Percentiles rank a stretch among this genome's conserved stretches.
These are phyloP conservation scores for Trichonephila clavata DNA, from an alignment of 1,140 invertebrate species.

Conservation along the genomic window DNA sequence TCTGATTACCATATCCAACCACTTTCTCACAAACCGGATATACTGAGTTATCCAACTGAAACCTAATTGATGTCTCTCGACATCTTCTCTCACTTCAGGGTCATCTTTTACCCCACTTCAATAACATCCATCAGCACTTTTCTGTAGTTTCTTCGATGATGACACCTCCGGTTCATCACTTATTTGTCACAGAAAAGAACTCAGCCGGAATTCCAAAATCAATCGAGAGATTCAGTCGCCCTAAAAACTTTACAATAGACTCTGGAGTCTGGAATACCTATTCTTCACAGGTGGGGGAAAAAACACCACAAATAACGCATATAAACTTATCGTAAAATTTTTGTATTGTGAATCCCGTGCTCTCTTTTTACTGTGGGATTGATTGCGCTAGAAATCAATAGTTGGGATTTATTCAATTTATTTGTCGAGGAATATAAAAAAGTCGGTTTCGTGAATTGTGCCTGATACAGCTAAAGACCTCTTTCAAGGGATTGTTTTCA, in stretches of 20 bases:
- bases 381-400: slow-evolving; percentile 20
- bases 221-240: slow-evolving; percentile 28
- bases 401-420: slow-evolving; percentile 29
- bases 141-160: not conserved
- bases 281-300: slow-evolving; percentile 6
- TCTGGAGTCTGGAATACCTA: not conserved
- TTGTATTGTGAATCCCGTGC: slow-evolving; percentile 13
- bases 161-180: slow-evolving; percentile 3
- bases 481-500: not conserved
- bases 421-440: slow-evolving; percentile 15
- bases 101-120: not conserved
- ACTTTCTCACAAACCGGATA: not conserved
- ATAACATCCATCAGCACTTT: not conserved
- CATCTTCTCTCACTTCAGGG: not conserved
- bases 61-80: not conserved
- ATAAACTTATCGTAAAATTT: slow-evolving; percentile 32
- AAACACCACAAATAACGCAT: slow-evolving; percentile 13
- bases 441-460: not conserved
- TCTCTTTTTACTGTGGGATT: slow-evolving; percentile 1
- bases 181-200: slow-evolving; percentile 41
- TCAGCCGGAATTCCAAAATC: slow-evolving; percentile 34
- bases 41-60: not conserved
- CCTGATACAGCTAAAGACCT: not conserved
- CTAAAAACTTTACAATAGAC: slow-evolving; percentile 46
- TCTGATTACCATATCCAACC: not conserved